These are phyloP conservation scores for Hippolais icterina DNA, from an alignment of 2,113 vertebrate species.

Conservation along the genomic window DNA sequence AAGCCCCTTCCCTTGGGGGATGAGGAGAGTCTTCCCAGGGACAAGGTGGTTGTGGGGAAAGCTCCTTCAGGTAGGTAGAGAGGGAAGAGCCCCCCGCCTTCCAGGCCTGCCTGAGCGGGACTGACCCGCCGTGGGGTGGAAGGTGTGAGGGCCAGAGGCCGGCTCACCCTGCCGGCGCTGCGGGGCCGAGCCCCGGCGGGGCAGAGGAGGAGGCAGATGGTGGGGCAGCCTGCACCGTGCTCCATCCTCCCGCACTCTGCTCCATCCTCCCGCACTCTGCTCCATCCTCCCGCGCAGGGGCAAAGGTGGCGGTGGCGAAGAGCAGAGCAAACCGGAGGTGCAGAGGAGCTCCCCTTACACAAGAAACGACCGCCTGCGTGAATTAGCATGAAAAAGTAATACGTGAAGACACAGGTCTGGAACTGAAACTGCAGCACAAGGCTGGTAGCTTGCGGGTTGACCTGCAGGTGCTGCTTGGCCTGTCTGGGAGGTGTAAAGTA, in stretches of 20 bases:
- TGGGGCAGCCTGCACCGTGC: neutral
- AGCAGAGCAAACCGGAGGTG: neutral
- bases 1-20: neutral
- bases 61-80: neutral
- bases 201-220: neutral
- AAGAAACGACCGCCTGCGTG: neutral
- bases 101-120: neutral
- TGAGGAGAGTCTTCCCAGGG: neutral
- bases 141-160: neutral
- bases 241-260: neutral
- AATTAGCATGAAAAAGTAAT: neutral
- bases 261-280: neutral
- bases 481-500: neutral
- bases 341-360: neutral
- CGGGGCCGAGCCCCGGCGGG: neutral
- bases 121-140: neutral
- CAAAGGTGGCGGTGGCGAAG: neutral
- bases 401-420: neutral
- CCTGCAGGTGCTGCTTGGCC: neutral
- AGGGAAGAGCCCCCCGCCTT: neutral
- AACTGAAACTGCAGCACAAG: neutral
- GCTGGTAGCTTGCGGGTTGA: neutral
- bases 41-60: neutral
- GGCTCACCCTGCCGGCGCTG: neutral
- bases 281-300: neutral